These are phyloP conservation scores for Resseliella maxima DNA, from an alignment of 2,888 invertebrate species.

Conservation along the genomic window DNA sequence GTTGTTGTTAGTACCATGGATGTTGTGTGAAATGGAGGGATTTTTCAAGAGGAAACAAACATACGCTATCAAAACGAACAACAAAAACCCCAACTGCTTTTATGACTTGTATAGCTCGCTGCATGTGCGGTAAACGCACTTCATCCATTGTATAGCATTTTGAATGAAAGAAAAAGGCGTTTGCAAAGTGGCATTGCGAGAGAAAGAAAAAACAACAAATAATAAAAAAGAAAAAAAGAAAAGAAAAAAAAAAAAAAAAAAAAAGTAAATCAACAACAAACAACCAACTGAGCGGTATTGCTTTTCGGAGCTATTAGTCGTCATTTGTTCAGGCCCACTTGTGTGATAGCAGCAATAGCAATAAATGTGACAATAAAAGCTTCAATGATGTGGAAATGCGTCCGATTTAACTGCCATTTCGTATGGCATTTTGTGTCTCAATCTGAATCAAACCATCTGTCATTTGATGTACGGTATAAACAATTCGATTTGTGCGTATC, in stretches of 20 bases:
- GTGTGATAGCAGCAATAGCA: neutral
- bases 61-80: neutral
- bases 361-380: slow-evolving; percentile 36
- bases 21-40: too few species aligned
- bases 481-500: neutral
- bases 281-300: too few species aligned
- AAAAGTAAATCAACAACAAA: neutral
- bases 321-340: slow-evolving; percentile 53
- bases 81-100: neutral
- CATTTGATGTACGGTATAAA: neutral
- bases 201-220: too few species aligned
- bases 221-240: too few species aligned
- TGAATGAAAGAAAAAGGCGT: neutral
- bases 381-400: slow-evolving; percentile 44
- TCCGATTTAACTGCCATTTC: neutral
- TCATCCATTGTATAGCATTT: neutral
- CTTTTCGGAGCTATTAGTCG: slow-evolving; percentile 25
- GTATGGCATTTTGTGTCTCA: too few species aligned
- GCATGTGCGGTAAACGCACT: neutral
- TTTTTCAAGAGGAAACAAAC: too few species aligned
- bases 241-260: too few species aligned
- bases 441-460: neutral
- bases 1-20: too few species aligned
- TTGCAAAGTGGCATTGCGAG: neutral
- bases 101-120: neutral